Conservation (phyloP, 2,888 invertebrate species). For the Archips xylosteana region DNA sequence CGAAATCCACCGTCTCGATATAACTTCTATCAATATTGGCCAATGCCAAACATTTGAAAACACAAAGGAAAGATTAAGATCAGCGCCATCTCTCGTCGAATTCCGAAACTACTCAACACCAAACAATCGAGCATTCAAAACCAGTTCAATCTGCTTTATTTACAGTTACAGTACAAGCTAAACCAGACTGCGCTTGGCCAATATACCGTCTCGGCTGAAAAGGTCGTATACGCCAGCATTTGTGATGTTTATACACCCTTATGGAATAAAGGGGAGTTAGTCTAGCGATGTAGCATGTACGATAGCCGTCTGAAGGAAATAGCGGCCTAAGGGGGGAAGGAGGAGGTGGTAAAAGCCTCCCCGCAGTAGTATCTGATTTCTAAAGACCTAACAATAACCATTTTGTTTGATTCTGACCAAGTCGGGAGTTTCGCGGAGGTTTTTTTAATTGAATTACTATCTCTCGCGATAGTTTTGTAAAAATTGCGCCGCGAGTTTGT, state of each 20-base stretch:
- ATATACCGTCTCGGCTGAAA: background rate
- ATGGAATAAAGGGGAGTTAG: conserved; percentile 11
- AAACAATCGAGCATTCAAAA: conserved; percentile 18
- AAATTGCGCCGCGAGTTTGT: background rate
- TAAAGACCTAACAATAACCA: conserved; percentile 43
- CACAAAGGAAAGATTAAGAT: background rate
- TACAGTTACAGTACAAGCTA: conserved; percentile 15
- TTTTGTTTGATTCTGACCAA: conserved; percentile 39
- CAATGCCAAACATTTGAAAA: background rate
- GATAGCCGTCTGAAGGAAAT: conserved; percentile 63
- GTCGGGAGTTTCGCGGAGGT: conserved; percentile 25
- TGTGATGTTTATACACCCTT: conserved; percentile 17
- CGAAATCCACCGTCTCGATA: no score
- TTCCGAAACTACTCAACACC: conserved; percentile 21
- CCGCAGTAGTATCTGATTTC: conserved; percentile 39
- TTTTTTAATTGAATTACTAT: conserved; percentile 40
- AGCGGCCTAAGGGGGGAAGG: conserved; percentile 55
- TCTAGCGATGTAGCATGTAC: conserved; percentile 53
- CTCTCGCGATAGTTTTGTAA: conserved; percentile 1
- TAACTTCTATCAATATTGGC: background rate
- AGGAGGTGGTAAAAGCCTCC: conserved; percentile 25
- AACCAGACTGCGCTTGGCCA: conserved; percentile 12
- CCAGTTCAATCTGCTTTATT: conserved; percentile 25
- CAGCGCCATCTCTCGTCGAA: conserved; percentile 13
- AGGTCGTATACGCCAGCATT: background rate